Evolutionary conservation across 2,797 vertebrate genomes (phyloP), one percentile per base, ranked within the genome.

Genomic region (Glyptemys insculpta): DNA sequence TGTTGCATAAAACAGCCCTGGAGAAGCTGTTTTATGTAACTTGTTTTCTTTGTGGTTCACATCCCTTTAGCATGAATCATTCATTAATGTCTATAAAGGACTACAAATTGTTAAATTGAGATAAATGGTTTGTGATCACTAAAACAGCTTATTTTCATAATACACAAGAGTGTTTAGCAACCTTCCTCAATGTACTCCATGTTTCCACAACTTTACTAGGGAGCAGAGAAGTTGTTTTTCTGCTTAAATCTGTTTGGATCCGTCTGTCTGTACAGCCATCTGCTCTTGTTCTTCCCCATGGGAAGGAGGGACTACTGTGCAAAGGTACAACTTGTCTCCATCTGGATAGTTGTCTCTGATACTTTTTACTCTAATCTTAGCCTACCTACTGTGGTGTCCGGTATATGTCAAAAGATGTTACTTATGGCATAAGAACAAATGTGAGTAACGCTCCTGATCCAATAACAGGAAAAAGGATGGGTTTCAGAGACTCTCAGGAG

Each of bases 71-170:
- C 53, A 74, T 92, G 94, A 90, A 2, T 65, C 8, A 27, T 57
- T 15, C 65, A 85, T 95, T 92, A 96, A 85, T 92, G 82, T 65
- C 87, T 29, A 89, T 47, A 87, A 85, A 81, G 91, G 84, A 89
- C 92, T 81, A 31, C 83, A 81, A 91, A 92, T 62, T 54, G 82
- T 86, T 72, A 53, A 81, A 78, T 82, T 25, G 56, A 62, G 54
- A 74, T 62, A 87, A 93, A 88, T 34, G 86, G 25, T 85, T 93
- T 92, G 83, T 95, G 87, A 91, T 85, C 88, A 89, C 86, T 95
- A 79, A 31, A 65, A 37, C 81, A 84, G 49, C 87, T 94, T 91
- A n/a, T 88, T 89, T 94, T 95, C 37, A 74, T 95, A 8, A 95
- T 85, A 54, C 41, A 16, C 14, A 47, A 59, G 56, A 59, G 59